Percentiles rank a stretch among this genome's conserved stretches.
phyloP scores from a whole-genome alignment of 2,797 vertebrate genomes.

The Lithobates pipiens region DNA sequence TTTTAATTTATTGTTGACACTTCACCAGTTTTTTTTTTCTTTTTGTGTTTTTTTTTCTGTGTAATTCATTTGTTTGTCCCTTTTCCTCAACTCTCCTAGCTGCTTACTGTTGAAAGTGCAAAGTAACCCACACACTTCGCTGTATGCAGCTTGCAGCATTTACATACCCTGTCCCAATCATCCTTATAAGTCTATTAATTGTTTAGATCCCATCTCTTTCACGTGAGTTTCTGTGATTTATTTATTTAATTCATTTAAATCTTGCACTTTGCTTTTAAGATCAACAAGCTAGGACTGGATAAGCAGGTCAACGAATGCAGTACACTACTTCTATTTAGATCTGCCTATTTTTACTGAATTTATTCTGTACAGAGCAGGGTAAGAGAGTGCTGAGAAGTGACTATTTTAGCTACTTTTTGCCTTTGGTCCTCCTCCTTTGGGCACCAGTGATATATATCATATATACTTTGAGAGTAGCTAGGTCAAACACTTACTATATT shows the following conservation, averaged over 20 bases:
- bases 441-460: not conserved
- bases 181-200: slow-evolving; percentile 1
- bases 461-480: no score
- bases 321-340: slow-evolving; percentile 15
- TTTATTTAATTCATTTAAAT: not conserved
- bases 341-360: slow-evolving; percentile 2
- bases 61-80: not conserved
- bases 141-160: slow-evolving; percentile 4
- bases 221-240: slow-evolving; percentile 25
- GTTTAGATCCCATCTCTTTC: not conserved
- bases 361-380: not conserved
- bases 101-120: slow-evolving; percentile 20
- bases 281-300: slow-evolving; percentile 34
- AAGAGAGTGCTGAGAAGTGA: not conserved
- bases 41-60: not conserved
- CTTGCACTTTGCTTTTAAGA: slow-evolving; percentile 40
- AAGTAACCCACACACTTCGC: slow-evolving; percentile 31
- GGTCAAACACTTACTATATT: no score
- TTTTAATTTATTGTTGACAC: not conserved
- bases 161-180: slow-evolving; percentile 3
- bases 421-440: not conserved
- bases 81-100: not conserved
- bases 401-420: not conserved
- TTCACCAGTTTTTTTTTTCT: slow-evolving; percentile 9
- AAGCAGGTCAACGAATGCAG: slow-evolving; percentile 22